Percentiles rank a stretch among this genome's conserved stretches.
phyloP scores from a whole-genome alignment of 2,888 invertebrate species.

The Drosophila meridionalis region DNA sequence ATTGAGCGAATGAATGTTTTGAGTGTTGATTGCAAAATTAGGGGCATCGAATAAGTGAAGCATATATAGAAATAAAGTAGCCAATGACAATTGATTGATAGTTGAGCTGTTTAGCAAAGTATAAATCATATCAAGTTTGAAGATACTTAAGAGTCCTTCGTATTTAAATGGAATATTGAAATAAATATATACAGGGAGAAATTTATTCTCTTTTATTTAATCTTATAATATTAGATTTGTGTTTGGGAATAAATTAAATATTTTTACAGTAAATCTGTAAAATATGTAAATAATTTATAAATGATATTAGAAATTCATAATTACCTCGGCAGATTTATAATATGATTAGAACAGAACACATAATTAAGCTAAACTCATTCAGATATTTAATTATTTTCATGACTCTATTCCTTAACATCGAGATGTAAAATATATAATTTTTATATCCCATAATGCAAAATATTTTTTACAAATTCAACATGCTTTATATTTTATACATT shows the following conservation, averaged over 20 bases:
- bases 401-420: no score
- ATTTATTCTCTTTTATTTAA: no score
- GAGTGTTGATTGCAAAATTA: constrained; percentile 39
- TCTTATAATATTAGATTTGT: no score
- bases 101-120: no score
- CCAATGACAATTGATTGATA: neutral
- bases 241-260: neutral
- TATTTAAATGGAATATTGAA: neutral
- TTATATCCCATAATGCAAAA: no score
- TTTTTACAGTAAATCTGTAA: no score
- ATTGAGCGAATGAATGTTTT: constrained; percentile 3
- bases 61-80: neutral
- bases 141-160: neutral
- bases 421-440: no score
- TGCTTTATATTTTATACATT: no score
- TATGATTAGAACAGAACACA: neutral
- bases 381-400: neutral
- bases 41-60: constrained; percentile 19
- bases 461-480: no score
- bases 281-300: no score
- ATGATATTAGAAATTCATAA: no score
- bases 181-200: no score
- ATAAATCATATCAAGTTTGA: neutral
- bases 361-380: neutral
- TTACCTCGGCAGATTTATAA: neutral